Percentiles rank a stretch among this genome's conserved stretches.
These are phyloP conservation scores for Melanaphis sacchari DNA, from an alignment of 1,140 invertebrate genomes.

Conservation along the genomic window DNA sequence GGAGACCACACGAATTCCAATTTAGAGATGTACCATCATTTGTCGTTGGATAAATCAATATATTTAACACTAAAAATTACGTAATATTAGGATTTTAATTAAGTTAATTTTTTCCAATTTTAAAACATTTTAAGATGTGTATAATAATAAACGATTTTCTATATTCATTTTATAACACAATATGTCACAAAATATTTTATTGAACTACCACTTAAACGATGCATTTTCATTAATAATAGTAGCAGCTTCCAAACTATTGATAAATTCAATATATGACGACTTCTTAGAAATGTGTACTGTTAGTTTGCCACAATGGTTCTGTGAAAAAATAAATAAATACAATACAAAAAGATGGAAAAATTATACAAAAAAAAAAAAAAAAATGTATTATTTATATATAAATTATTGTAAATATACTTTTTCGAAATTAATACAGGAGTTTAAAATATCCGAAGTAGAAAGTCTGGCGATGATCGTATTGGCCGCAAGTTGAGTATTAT, in stretches of 20 bases:
- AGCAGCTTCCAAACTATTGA: constrained; percentile 44
- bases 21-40: constrained; percentile 60
- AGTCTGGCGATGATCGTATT: constrained; percentile 27
- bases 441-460: constrained; percentile 26
- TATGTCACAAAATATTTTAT: constrained; percentile 20
- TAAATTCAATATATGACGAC: constrained; percentile 43
- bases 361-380: not conserved
- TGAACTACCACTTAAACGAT: constrained; percentile 54
- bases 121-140: constrained; percentile 10
- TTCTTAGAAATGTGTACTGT: constrained; percentile 45
- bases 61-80: not conserved
- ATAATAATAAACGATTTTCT: constrained; percentile 35
- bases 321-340: not conserved
- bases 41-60: constrained; percentile 23
- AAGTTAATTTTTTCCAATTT: not conserved
- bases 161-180: constrained; percentile 23
- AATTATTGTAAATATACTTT: constrained; percentile 45
- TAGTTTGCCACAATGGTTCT: constrained; percentile 36
- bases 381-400: not conserved
- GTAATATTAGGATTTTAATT: constrained; percentile 10
- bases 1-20: constrained; percentile 60
- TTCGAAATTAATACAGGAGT: constrained; percentile 56
- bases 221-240: constrained; percentile 57
- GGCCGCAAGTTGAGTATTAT: constrained; percentile 20
- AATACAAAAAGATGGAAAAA: not conserved